phyloP scores from a whole-genome alignment of 2,888 invertebrate genomes.

The Cartodere bifasciata region DNA sequence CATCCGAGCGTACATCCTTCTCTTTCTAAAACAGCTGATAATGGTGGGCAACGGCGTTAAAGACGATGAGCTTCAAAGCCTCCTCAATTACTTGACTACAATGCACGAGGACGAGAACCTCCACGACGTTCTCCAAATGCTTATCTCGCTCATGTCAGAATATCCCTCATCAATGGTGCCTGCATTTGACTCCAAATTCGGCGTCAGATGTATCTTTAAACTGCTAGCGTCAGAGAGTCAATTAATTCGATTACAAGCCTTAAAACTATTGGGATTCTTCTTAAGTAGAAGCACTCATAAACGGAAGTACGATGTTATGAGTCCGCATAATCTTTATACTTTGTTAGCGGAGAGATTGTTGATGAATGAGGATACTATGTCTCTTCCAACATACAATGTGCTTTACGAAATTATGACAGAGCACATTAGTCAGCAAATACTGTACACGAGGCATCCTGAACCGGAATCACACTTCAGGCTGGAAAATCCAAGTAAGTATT shows the following conservation, averaged over 20 bases:
- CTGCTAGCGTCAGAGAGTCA: conserved; percentile 92
- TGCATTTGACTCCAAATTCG: conserved; percentile 95
- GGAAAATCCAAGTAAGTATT: conserved; percentile 84
- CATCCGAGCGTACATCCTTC: conserved; percentile 86
- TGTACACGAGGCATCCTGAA: conserved; percentile 88
- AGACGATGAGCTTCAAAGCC: conserved; percentile 96
- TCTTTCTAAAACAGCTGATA: conserved; percentile 91
- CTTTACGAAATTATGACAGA: conserved; percentile 98
- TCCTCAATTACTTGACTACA: conserved; percentile 94
- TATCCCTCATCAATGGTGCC: conserved; percentile 99
- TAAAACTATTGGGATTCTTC: conserved; percentile 95
- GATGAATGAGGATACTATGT: conserved; percentile 76
- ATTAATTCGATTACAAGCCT: conserved; percentile 85
- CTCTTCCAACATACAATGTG: conserved; percentile 94
- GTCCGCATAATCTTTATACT: conserved; percentile 95
- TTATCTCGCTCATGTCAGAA: conserved; percentile 94
- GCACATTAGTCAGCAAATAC: conserved; percentile 88
- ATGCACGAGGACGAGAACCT: conserved; percentile 99
- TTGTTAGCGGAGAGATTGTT: conserved; percentile 86
- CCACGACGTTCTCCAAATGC: conserved; percentile 93
- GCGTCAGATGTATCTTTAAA: conserved; percentile 94
- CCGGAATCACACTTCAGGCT: conserved; percentile 89
- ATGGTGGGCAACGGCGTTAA: conserved; percentile 95
- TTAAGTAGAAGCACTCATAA: conserved; percentile 96
- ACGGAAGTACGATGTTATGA: conserved; percentile 98